Base-by-base conservation (phyloP, 2,797 vertebrate genomes). In the Macroramphosus scolopax region DNA sequence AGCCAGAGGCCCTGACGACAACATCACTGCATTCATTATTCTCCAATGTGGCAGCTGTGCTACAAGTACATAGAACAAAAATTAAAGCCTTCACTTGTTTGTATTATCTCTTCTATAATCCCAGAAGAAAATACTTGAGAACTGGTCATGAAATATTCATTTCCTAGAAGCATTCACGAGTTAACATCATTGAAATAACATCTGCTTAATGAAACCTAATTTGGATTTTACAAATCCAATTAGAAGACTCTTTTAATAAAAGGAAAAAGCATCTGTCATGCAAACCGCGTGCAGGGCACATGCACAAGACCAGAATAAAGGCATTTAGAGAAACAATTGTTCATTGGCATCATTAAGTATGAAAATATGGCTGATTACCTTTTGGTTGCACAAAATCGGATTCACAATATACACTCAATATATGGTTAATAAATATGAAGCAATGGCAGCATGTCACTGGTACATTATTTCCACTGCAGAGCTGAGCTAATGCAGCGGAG, bases 261-360 rank as follows among this genome's bases (percentile, higher is more conserved):
- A 38, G 13, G 40, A 25, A 43, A 63, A 36, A 7, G 45, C 22
- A 56, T 48, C 25, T 6, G n/a, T 54, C 82, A 82, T 84, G 78
- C 84, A 81, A 74, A 72, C 54, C 40, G 31, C 75, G 6, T 86
- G 75, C 80, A 70, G 60, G 22, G 10, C 60, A 51, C 75, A 72
- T 83, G 72, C 81, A 48, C 36, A 72, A 36, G 37, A 17, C 13
- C 45, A 62, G 57, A 53, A 43, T 57, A 51, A 40, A 41, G 16
- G 45, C 46, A 55, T 59, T 65, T 71, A 28, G 24, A 36, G 45
- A 66, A 35, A 60, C 40, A 47, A 32, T 49, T 66, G 32, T 43
- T 49, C 54, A 67, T 54, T 58, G 28, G 28, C 50, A 51, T 50
- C 41, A 37, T 17, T 51, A 3, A 53, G 26, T 42, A 46, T 54